Evolutionary conservation across 2,888 invertebrate genomes (phyloP).

Genomic region (Tetragonisca angustula): DNA sequence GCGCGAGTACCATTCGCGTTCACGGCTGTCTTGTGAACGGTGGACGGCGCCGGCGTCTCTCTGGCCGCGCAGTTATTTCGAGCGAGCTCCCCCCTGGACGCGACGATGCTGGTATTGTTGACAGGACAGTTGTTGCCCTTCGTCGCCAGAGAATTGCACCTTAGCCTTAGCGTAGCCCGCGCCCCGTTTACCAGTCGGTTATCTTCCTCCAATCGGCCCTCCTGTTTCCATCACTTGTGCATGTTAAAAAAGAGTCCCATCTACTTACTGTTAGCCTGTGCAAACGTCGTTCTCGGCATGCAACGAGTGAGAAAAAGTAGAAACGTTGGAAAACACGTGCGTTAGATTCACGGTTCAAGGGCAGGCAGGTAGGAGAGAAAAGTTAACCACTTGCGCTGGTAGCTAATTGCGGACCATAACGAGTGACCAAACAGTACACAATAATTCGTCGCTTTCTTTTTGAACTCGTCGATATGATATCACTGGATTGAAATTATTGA

Average conservation of each 20-base stretch:
- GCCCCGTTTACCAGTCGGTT: constrained; percentile 67
- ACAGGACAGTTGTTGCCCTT: constrained; percentile 54
- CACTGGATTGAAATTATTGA: too few species aligned
- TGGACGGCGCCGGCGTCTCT: constrained; percentile 68
- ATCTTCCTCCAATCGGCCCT: constrained; percentile 69
- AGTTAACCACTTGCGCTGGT: too few species aligned
- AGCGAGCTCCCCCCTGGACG: constrained; percentile 76
- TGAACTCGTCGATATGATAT: too few species aligned
- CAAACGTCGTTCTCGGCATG: too few species aligned
- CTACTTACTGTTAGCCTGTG: background rate
- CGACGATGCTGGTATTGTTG: constrained; percentile 76
- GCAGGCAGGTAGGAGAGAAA: too few species aligned
- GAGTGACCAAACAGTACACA: too few species aligned
- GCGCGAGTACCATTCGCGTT: constrained; percentile 43
- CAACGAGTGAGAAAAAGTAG: background rate
- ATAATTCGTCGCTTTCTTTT: too few species aligned
- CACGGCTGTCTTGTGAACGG: constrained; percentile 45
- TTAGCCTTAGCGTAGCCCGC: constrained; percentile 36
- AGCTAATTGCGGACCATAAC: too few species aligned
- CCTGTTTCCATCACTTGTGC: constrained; percentile 59
- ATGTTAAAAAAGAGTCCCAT: background rate
- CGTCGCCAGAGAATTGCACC: constrained; percentile 47
- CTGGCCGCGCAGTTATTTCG: constrained; percentile 73
- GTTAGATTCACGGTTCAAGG: too few species aligned
- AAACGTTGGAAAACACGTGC: too few species aligned